Conservation (phyloP, 2,888 invertebrate species). For the Prosapia bicincta region DNA sequence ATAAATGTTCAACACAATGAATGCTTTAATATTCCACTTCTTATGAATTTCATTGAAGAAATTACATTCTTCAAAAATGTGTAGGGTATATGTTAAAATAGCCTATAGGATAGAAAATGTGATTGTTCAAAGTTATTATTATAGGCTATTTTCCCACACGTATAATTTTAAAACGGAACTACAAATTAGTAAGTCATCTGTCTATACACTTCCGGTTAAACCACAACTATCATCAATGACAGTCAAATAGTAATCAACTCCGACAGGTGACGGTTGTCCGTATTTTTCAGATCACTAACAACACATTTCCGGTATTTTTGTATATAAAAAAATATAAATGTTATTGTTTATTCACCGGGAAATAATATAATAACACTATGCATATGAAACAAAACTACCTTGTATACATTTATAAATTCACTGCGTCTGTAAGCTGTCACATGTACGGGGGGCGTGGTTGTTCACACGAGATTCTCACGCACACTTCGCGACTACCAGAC, state of each 20-base stretch:
- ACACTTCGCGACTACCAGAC: neutral
- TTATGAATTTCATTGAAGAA: too few relatives aligned
- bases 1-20: too few relatives aligned
- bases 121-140: neutral
- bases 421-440: neutral
- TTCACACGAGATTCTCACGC: neutral
- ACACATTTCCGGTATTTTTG: neutral
- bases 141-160: neutral
- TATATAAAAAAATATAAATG: neutral
- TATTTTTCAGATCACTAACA: neutral
- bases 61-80: neutral
- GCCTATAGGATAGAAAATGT: too few relatives aligned
- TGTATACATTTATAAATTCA: neutral
- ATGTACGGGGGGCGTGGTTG: neutral
- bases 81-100: too few relatives aligned
- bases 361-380: neutral
- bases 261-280: neutral
- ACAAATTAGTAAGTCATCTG: neutral
- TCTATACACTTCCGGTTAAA: neutral
- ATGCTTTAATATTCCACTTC: too few relatives aligned
- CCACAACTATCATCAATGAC: neutral
- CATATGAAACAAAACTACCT: neutral
- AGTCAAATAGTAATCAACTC: neutral
- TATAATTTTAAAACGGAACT: neutral
- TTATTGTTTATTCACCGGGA: neutral